Evolutionary conservation across 1,140 invertebrate genomes (phyloP), one percentile per base, ranked within the genome.

Genomic region (Dendrolimus kikuchii): DNA sequence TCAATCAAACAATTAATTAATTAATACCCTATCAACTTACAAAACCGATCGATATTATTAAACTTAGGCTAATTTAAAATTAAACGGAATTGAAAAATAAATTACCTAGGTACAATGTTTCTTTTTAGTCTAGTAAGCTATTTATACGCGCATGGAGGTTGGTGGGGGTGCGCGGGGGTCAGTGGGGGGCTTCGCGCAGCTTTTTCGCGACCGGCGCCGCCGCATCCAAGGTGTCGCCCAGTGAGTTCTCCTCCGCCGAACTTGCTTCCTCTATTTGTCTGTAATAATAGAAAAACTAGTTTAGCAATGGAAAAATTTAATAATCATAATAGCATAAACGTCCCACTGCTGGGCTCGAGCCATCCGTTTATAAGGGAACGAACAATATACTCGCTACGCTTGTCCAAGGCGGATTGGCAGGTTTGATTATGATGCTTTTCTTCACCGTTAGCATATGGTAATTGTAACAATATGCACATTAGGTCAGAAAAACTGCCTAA

Each of bases 21-120:
- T 51, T 51, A 51, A 74, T 82, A 84, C 79, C 83, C 86, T 88
- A 88, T 84, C 87, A 88, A 88, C 86, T 87, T 88, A 88, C 83
- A 88, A 88, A 88, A 88, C 75, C 78, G 70, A 76, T 68, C 82
- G 83, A 74, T 86, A 82, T 55, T 78, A 69, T 77, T 81, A 79
- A 81, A 83, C 86, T 88, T 88, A 88, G 51, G 57, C 85, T 88
- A 87, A 81, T 68, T 87, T 86, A 88, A 87, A 85, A 87, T 88
- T 88, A 88, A 87, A 81, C 86, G 86, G 86, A 88, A 88, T 88
- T 87, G 77, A 85, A 88, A 86, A 88, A 88, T 88, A 88, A 88
- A 88, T 88, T 88, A 88, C 78, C 87, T 88, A 88, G 87, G 86
- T 88, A 88, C 87, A 88, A 86, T 87, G 23, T 23, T 23, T 23